Base-by-base conservation (phyloP, 1,140 invertebrate genomes). In the Pachyrhynchus sulphureomaculatus region DNA sequence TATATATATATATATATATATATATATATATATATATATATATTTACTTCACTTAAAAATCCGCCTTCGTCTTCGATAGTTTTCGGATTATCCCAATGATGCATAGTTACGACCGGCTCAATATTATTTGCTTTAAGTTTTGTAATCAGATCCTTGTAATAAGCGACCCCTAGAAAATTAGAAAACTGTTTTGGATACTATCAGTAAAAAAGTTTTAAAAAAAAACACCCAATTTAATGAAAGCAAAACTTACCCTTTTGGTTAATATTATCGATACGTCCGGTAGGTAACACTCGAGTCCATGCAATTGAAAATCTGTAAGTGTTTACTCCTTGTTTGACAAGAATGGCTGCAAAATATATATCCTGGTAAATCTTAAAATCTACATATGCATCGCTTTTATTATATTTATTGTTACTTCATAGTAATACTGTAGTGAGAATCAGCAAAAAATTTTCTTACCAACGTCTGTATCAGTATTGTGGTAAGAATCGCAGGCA, bases 71-170 rank as follows among this genome's bases (percentile, higher is more conserved):
- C 82, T 69, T 87, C 84, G 2, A 88, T 59, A 15, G 76, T 74
- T 59, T 85, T 80, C 0, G 87, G 88, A 34, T 87, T 72, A 55
- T 89, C 87, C 86, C 86, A 89, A 63, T 88, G 86, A 67, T 87
- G 88, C 20, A 89, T 80, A 0, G 86, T 88, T 0, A 87, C 84
- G 80, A 86, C 83, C 1, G 85, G 85, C 49, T 79, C 66, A 24
- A 85, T 83, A 5, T 70, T 70, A 41, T 80, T 78, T 29, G 75
- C 79, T 10, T 79, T 49, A 0, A 88, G 68, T 54, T 80, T 80
- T 49, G 84, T 68, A 29, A 87, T 80, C 0, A 87, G 56, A 20
- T 78, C 69, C 33, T 82, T 79, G 62, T 87, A 87, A 68, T 84
- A 85, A 4, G 75, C 51, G n/a, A 84, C 20, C 1, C 53, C 53